Evolutionary conservation across 2,797 vertebrate species (phyloP).

Genomic region (Protonibea diacanthus): DNA sequence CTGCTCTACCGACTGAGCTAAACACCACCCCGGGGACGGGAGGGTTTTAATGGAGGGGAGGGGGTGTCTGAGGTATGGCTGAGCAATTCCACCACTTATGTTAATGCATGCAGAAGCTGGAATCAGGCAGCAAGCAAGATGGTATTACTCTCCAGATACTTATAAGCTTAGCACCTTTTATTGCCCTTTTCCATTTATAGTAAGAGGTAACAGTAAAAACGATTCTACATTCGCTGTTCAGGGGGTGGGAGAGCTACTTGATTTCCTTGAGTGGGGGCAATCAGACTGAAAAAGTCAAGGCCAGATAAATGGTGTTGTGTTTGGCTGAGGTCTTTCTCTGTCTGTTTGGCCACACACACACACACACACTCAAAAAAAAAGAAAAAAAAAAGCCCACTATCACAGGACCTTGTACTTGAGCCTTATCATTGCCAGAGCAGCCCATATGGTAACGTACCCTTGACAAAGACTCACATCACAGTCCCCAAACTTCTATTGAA

Average conservation of each 20-base stretch:
- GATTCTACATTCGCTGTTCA: conserved; percentile 32
- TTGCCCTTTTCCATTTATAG: conserved; percentile 40
- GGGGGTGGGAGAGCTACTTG: conserved; percentile 47
- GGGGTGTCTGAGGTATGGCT: conserved; percentile 32
- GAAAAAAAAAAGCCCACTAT: conserved; percentile 66
- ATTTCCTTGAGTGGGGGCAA: conserved; percentile 65
- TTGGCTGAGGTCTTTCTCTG: conserved; percentile 69
- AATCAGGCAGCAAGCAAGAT: conserved; percentile 34
- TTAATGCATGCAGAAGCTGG: conserved; percentile 34
- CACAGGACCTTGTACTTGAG: conserved; percentile 87
- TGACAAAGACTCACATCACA: conserved; percentile 82
- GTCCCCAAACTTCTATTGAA: conserved; percentile 68
- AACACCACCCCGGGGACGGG: conserved; percentile 13
- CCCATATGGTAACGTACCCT: conserved; percentile 85
- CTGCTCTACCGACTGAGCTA: too few relatives aligned
- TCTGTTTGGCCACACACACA: conserved; percentile 51
- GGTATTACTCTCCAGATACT: conserved; percentile 44
- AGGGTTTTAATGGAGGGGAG: conserved; percentile 29
- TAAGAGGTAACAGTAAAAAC: conserved; percentile 28
- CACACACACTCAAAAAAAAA: conserved; percentile 12
- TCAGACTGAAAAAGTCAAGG: conserved; percentile 76
- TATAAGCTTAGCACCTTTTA: conserved; percentile 48
- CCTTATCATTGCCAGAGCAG: conserved; percentile 83
- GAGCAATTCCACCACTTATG: conserved; percentile 58
- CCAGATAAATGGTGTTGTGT: conserved; percentile 77